Evolutionary conservation across 1,140 invertebrate species (phyloP).

Genomic region (Bemisia tabaci): DNA sequence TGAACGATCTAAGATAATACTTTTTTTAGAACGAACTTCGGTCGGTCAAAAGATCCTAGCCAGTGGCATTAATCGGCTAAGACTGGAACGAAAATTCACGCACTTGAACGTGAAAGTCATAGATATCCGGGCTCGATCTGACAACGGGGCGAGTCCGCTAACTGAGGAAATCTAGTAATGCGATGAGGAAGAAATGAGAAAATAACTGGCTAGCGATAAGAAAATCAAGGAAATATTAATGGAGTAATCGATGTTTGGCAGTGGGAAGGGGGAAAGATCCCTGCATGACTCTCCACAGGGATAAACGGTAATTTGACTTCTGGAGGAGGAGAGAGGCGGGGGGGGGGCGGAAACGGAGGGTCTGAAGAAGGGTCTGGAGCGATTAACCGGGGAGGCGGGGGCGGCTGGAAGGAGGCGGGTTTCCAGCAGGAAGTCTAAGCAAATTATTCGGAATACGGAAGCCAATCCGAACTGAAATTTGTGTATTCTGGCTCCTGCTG

Average conservation of each 20-base stretch:
- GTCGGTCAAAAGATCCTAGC: no score
- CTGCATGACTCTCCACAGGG: not conserved
- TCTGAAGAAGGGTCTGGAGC: not conserved
- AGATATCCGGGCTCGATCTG: no score
- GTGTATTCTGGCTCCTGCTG: no score
- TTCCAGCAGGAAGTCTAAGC: not conserved
- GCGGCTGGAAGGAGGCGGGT: no score
- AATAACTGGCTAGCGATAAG: not conserved
- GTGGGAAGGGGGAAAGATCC: not conserved
- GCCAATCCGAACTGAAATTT: not conserved
- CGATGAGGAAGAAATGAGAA: no score
- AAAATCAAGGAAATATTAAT: not conserved
- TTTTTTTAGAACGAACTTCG: no score
- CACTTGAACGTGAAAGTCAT: no score
- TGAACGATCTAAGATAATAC: no score
- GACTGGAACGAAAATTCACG: no score
- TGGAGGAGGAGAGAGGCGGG: not conserved
- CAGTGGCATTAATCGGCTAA: no score
- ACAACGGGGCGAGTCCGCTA: no score
- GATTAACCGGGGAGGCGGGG: not conserved
- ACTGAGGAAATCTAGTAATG: no score
- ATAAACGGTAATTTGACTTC: not conserved
- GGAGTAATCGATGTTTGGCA: not conserved
- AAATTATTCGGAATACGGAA: not conserved
- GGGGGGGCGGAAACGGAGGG: not conserved